Evolutionary conservation across 2,113 vertebrate genomes (phyloP).

Genomic region (Microtus pennsylvanicus): DNA sequence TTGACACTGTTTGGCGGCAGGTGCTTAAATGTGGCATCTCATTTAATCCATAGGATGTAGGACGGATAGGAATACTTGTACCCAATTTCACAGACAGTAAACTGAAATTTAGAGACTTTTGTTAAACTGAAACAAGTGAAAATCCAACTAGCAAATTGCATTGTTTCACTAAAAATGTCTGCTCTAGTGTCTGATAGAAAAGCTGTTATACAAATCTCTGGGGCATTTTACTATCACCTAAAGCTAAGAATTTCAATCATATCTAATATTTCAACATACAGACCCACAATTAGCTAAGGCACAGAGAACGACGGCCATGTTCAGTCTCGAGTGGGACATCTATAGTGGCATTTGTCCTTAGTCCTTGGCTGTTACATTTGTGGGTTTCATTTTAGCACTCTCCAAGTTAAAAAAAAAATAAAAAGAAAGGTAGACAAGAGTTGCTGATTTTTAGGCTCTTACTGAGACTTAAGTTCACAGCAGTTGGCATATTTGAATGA

Average conservation of each 20-base stretch:
- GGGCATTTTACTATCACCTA: too few species aligned
- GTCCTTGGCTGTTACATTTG: background rate
- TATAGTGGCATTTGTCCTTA: background rate
- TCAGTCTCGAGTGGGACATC: background rate
- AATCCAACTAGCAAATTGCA: background rate
- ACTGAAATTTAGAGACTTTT: background rate
- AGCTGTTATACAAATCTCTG: background rate
- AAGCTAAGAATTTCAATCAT: background rate
- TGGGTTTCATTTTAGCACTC: background rate
- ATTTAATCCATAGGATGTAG: background rate
- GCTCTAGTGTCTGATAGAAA: too few species aligned
- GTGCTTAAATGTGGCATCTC: background rate
- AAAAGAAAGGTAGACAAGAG: too few species aligned
- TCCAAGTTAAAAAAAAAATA: background rate
- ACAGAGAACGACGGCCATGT: background rate
- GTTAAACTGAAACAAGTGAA: background rate
- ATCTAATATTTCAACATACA: background rate
- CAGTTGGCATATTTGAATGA: background rate
- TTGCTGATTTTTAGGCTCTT: background rate
- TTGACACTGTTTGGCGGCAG: background rate
- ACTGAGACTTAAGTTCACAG: background rate
- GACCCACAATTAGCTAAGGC: background rate
- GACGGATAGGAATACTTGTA: background rate
- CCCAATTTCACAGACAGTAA: background rate
- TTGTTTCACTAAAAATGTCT: background rate